phyloP scores from a whole-genome alignment of 2,113 vertebrate genomes.

The Hyperoodon ampullatus region DNA sequence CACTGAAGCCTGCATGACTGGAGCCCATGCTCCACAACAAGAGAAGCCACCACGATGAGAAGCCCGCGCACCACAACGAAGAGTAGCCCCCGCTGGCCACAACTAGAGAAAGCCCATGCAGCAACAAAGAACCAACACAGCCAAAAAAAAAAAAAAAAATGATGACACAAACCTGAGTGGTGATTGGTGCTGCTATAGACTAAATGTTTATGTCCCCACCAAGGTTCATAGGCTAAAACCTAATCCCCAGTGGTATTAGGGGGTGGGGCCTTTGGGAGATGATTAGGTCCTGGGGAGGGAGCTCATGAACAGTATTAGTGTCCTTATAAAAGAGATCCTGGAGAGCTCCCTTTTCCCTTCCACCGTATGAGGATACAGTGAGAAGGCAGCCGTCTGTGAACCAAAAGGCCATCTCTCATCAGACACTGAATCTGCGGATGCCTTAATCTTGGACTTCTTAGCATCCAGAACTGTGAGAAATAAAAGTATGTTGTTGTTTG shows the following conservation, averaged over 20 bases:
- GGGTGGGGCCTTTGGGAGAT: not conserved
- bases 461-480: not conserved
- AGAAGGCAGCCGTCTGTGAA: not conserved
- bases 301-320: not conserved
- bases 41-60: no score
- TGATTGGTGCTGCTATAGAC: not conserved
- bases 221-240: not conserved
- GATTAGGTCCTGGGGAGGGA: not conserved
- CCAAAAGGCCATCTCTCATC: not conserved
- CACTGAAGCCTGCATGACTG: no score
- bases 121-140: no score
- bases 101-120: no score
- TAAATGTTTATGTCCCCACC: not conserved
- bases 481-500: not conserved
- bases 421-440: not conserved
- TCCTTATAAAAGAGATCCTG: not conserved
- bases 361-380: not conserved
- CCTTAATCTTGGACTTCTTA: not conserved
- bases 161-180: not conserved
- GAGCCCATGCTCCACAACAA: no score
- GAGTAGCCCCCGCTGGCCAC: no score
- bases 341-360: not conserved
- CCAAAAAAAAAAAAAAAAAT: not conserved
- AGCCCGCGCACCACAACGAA: accelerated
- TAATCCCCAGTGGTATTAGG: not conserved